These are phyloP conservation scores for Centrocercus urophasianus DNA, from an alignment of 2,113 vertebrate species.

Conservation along the genomic window DNA sequence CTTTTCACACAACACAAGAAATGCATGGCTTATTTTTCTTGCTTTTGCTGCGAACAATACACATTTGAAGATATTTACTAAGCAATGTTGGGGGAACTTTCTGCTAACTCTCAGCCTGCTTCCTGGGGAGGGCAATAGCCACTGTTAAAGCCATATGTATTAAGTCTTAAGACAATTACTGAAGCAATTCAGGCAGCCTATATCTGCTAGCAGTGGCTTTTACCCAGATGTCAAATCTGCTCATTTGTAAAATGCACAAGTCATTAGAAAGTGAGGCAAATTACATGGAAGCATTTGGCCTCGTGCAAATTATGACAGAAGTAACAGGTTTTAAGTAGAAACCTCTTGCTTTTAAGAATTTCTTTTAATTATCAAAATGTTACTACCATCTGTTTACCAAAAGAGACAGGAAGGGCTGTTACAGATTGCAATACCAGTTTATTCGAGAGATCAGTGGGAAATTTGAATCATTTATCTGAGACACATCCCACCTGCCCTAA, in stretches of 20 bases:
- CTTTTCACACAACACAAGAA: background rate
- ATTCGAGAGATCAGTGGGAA: background rate
- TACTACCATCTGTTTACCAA: conserved; percentile 1
- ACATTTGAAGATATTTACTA: background rate
- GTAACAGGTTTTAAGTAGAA: background rate
- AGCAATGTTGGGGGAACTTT: background rate
- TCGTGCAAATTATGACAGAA: background rate
- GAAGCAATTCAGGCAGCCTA: background rate
- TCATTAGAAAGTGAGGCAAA: background rate
- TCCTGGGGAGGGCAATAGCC: background rate
- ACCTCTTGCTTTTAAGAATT: background rate
- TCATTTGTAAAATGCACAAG: background rate
- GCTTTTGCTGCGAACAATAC: background rate
- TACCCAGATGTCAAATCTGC: background rate
- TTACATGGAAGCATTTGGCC: background rate
- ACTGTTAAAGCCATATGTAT: background rate
- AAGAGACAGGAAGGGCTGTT: background rate
- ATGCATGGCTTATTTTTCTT: background rate
- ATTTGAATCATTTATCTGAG: background rate
- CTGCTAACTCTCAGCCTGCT: background rate
- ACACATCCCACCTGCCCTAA: background rate
- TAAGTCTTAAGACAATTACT: background rate
- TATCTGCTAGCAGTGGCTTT: background rate
- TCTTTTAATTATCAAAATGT: conserved; percentile 2
- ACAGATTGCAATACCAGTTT: background rate